Conservation (phyloP, 2,113 vertebrate species). For the Calypte anna region DNA sequence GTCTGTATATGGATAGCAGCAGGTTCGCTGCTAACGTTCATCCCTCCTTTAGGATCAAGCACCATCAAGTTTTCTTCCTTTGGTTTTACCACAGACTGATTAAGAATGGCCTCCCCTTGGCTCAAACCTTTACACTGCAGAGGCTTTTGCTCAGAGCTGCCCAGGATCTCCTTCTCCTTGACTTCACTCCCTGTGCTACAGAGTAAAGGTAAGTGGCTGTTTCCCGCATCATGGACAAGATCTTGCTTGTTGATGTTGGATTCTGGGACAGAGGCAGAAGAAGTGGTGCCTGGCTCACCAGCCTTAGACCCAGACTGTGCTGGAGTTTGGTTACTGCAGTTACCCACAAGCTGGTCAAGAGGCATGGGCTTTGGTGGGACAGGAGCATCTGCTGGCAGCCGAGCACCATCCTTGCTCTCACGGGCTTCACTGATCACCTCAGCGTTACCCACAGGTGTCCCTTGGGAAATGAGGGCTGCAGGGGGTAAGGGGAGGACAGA, state of each 20-base stretch:
- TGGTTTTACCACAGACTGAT: background rate
- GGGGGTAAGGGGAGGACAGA: background rate
- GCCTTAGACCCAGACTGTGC: background rate
- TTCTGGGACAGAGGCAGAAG: background rate
- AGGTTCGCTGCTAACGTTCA: background rate
- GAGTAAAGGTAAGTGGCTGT: background rate
- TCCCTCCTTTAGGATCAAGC: slow-evolving; percentile 33
- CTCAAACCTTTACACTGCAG: background rate
- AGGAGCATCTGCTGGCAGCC: background rate
- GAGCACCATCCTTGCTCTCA: background rate
- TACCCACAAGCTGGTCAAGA: slow-evolving; percentile 75
- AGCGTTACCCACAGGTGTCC: background rate
- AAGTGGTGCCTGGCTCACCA: background rate
- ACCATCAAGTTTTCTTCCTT: slow-evolving; percentile 29
- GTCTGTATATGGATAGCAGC: background rate
- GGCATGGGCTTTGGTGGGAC: slow-evolving; percentile 61
- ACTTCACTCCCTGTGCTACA: background rate
- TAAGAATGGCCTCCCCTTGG: background rate
- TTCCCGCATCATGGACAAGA: background rate
- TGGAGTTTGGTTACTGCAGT: slow-evolving; percentile 46
- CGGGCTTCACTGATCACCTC: background rate
- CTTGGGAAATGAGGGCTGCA: background rate
- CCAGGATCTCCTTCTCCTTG: background rate
- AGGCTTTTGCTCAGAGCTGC: slow-evolving; percentile 8
- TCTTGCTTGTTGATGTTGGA: background rate